Evolutionary conservation across 2,888 invertebrate species (phyloP).

Genomic region (Pantelozetes paolii): DNA sequence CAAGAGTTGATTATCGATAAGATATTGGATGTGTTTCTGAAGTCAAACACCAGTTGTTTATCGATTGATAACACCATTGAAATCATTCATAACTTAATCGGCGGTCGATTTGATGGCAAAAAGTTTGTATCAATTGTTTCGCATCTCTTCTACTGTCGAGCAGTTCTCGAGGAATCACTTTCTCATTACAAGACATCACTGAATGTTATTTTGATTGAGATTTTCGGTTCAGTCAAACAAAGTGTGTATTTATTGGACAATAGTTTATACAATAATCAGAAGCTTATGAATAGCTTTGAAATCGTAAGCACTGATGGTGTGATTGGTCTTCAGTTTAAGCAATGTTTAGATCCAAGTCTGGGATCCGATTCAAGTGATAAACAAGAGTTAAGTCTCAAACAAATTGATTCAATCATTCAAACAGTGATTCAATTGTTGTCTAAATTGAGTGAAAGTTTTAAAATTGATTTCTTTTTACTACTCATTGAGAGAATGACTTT

Average conservation of each 20-base stretch:
- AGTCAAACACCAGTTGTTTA: background rate
- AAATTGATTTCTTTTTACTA: conserved; percentile 37
- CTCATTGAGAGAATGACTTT: conserved; percentile 23
- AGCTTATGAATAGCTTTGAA: background rate
- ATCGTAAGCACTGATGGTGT: background rate
- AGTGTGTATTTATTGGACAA: conserved; percentile 29
- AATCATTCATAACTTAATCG: conserved; percentile 3
- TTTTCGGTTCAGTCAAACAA: background rate
- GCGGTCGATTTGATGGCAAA: background rate
- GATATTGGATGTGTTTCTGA: background rate
- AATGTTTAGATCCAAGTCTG: background rate
- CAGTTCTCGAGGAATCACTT: conserved; percentile 8
- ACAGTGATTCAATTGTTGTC: background rate
- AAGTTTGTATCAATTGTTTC: conserved; percentile 15
- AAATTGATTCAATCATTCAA: conserved; percentile 27
- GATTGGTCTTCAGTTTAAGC: background rate
- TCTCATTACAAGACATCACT: conserved; percentile 29
- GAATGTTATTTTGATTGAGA: background rate
- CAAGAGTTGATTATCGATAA: conserved; percentile 14
- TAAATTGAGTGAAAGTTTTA: conserved; percentile 9
- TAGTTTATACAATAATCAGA: conserved; percentile 14
- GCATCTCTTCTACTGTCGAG: conserved; percentile 9
- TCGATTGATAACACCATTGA: conserved; percentile 8
- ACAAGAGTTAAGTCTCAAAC: conserved; percentile 10
- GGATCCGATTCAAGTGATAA: background rate